A percentile compares a stretch with the other conserved stretches of the same genome.
Conservation (phyloP, 2,797 vertebrate genomes). For the Poeciliopsis turneri region DNA sequence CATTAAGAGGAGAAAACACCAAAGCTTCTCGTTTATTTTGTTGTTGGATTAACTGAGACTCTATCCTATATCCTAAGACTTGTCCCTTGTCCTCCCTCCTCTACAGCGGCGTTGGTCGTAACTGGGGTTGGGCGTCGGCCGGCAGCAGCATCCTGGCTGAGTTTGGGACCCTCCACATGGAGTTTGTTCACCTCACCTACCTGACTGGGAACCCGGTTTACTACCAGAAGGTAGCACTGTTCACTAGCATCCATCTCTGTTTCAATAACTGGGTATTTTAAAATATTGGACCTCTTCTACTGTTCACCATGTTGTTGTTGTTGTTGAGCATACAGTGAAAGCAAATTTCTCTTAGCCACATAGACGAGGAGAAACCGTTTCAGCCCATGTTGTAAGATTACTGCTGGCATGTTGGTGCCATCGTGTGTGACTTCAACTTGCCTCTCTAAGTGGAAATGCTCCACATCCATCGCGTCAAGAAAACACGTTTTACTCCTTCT, state of each 20-base stretch:
- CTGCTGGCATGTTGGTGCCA: background rate
- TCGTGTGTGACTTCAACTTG: background rate
- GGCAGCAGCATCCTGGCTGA: constrained; percentile 98
- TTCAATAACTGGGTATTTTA: background rate
- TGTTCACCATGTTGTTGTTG: background rate
- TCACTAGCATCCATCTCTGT: accelerated
- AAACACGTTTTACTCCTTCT: background rate
- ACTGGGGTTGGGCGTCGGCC: constrained; percentile 99
- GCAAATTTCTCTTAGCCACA: background rate
- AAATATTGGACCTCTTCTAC: background rate
- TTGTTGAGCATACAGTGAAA: background rate
- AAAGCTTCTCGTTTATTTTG: background rate
- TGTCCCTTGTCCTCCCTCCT: background rate
- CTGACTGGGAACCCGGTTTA: constrained; percentile 94
- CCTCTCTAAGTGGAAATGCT: background rate
- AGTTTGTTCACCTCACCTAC: constrained; percentile 98
- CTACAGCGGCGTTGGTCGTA: constrained; percentile 92
- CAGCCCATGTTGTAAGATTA: background rate
- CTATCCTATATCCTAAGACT: background rate
- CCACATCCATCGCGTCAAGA: background rate
- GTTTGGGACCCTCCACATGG: constrained; percentile 98
- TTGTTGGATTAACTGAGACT: background rate
- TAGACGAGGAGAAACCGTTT: background rate
- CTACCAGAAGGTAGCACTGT: constrained; percentile 89
- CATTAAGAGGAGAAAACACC: background rate